These are phyloP conservation scores for Spisula subtruncata DNA, from an alignment of 2,888 invertebrate species.

Conservation along the genomic window DNA sequence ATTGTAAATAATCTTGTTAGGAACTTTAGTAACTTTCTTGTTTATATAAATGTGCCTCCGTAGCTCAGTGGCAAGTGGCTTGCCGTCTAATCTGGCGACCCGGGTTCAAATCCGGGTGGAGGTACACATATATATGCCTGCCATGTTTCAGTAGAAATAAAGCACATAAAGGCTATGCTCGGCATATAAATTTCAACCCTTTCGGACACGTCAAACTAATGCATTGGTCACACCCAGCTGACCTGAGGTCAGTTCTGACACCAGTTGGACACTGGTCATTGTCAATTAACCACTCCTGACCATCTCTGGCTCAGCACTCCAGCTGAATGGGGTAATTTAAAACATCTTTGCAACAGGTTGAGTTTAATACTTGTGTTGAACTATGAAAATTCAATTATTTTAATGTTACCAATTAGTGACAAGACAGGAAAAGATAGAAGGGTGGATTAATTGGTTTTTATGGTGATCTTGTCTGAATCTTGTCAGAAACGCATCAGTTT, in stretches of 20 bases:
- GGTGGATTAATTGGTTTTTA: neutral
- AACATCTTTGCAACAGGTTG: slow-evolving; percentile 47
- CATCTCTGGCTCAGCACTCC: neutral
- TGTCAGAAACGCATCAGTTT: too few relatives aligned
- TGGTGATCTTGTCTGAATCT: neutral
- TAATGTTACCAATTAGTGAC: slow-evolving; percentile 19
- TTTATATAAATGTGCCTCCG: too few relatives aligned
- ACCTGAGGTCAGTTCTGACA: slow-evolving; percentile 64
- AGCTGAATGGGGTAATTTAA: slow-evolving; percentile 38
- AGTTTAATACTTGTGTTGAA: slow-evolving; percentile 7
- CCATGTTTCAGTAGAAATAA: too few relatives aligned
- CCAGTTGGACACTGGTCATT: slow-evolving; percentile 41
- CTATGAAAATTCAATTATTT: slow-evolving; percentile 22
- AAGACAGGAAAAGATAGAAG: neutral
- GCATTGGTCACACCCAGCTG: slow-evolving; percentile 61
- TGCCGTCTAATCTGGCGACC: too few relatives aligned
- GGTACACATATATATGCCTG: too few relatives aligned
- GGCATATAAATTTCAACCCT: slow-evolving; percentile 35
- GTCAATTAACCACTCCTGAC: slow-evolving; percentile 32
- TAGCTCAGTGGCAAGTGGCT: too few relatives aligned
- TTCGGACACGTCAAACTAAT: slow-evolving; percentile 63
- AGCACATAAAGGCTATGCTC: too few relatives aligned
- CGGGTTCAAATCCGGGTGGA: too few relatives aligned
- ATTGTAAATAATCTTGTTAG: slow-evolving; percentile 14
- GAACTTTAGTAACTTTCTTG: too few relatives aligned